Percentiles rank a stretch among this genome's conserved stretches.
Conservation (phyloP, 2,113 vertebrate genomes). For the Gymnogyps californianus region DNA sequence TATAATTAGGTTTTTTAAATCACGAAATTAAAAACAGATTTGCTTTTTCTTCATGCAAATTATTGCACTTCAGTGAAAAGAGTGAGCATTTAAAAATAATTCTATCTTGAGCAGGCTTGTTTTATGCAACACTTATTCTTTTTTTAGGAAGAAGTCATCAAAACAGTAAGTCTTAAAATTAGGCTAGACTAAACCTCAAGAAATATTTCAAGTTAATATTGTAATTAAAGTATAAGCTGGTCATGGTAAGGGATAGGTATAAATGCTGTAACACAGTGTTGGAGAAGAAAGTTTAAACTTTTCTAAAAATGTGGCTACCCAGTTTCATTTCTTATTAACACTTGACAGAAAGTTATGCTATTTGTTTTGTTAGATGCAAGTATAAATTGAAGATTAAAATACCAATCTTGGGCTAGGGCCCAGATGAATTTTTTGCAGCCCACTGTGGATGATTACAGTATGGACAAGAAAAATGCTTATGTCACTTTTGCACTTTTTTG, state of each 20-base stretch:
- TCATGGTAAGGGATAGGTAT: neutral
- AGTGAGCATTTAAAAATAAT: neutral
- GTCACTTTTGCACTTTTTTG: neutral
- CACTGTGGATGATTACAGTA: neutral
- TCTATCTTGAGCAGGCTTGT: neutral
- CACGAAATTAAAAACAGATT: neutral
- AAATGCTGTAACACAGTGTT: neutral
- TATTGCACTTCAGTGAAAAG: neutral
- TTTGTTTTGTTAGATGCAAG: neutral
- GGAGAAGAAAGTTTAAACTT: neutral
- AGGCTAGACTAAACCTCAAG: neutral
- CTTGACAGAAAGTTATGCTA: neutral
- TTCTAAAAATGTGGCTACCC: neutral
- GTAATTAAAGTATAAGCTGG: neutral
- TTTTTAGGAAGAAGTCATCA: neutral
- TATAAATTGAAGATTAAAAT: neutral
- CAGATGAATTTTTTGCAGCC: neutral
- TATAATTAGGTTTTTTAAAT: neutral
- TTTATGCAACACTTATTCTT: neutral
- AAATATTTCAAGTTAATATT: neutral
- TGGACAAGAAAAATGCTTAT: neutral
- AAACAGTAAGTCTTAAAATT: neutral
- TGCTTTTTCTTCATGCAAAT: neutral
- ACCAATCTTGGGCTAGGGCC: fast-evolving
- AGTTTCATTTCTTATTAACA: neutral